Percentiles rank a stretch among this genome's conserved stretches.
phyloP scores from a whole-genome alignment of 2,113 vertebrate genomes.

The Nerophis ophidion region DNA sequence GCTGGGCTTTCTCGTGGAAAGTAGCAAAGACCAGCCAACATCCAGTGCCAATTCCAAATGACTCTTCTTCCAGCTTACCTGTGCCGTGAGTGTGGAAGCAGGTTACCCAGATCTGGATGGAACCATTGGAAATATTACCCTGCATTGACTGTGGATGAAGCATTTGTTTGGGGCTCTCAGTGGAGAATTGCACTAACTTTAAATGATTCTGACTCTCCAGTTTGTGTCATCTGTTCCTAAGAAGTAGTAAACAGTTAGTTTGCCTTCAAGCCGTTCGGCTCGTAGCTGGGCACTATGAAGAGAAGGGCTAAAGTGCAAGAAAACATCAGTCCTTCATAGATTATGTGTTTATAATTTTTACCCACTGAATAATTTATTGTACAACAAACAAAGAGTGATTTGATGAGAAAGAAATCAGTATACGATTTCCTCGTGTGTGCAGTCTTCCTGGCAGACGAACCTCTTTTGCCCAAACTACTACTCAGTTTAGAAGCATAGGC shows the following conservation, averaged over 20 bases:
- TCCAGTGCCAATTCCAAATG: constrained; percentile 66
- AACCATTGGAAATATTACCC: constrained; percentile 74
- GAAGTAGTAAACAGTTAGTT: constrained; percentile 55
- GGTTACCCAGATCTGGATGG: constrained; percentile 68
- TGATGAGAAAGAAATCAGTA: constrained; percentile 43
- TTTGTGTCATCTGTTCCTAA: constrained; percentile 66
- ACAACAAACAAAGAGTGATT: constrained; percentile 24
- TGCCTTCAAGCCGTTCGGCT: constrained; percentile 36
- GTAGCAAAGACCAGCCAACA: constrained; percentile 59
- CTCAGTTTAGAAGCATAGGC: constrained; percentile 67
- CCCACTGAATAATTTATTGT: constrained; percentile 3
- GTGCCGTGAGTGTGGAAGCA: constrained; percentile 61
- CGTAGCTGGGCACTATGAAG: constrained; percentile 13
- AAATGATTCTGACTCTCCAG: constrained; percentile 60
- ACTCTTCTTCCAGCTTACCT: constrained; percentile 71
- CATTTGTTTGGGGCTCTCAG: constrained; percentile 60
- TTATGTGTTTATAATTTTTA: constrained; percentile 9
- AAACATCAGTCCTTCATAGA: constrained; percentile 10
- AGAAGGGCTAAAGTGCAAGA: constrained; percentile 17
- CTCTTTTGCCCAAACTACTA: constrained; percentile 52
- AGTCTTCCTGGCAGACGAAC: constrained; percentile 36
- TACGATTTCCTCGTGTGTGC: constrained; percentile 41
- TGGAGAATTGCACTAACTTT: constrained; percentile 62
- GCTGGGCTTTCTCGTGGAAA: constrained; percentile 64
- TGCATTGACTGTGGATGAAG: constrained; percentile 61